Percentiles rank a stretch among this genome's conserved stretches.
Evolutionary conservation across 1,140 invertebrate genomes (phyloP).

Genomic region (Listronotus oregonensis): DNA sequence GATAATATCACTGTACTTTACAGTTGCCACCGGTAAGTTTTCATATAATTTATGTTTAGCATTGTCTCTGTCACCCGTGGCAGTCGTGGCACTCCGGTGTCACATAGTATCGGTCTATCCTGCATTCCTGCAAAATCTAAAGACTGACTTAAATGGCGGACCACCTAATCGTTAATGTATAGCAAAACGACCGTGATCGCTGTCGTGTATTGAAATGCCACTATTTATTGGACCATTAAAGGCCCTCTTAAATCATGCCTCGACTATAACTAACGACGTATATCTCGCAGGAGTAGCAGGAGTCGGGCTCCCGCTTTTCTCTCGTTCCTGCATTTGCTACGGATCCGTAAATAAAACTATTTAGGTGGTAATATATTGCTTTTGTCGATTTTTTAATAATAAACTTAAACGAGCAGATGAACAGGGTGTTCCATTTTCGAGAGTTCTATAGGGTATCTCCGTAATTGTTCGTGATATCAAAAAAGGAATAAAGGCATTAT

Average conservation of each 20-base stretch:
- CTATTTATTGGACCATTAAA: constrained; percentile 56
- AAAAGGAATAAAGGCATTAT: no score
- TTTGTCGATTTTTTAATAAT: constrained; percentile 2
- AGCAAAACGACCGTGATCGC: constrained; percentile 49
- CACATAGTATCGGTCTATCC: constrained; percentile 16
- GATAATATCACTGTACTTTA: background rate
- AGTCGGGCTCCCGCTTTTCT: constrained; percentile 19
- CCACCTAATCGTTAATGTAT: constrained; percentile 33
- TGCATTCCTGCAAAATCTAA: constrained; percentile 50
- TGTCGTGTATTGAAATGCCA: constrained; percentile 54
- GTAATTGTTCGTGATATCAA: no score
- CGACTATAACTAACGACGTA: constrained; percentile 55
- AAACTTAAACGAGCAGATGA: no score
- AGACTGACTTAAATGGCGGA: constrained; percentile 36
- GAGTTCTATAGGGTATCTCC: no score
- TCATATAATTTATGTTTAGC: background rate
- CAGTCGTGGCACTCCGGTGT: constrained; percentile 1
- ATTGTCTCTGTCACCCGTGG: constrained; percentile 5
- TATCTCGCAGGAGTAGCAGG: constrained; percentile 32
- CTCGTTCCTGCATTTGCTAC: constrained; percentile 2
- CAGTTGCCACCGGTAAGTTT: background rate
- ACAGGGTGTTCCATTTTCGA: no score
- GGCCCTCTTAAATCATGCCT: constrained; percentile 53
- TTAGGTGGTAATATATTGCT: constrained; percentile 14
- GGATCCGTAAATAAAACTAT: constrained; percentile 31